Conservation (phyloP, 2,113 vertebrate species). For the Eira barbara region DNA sequence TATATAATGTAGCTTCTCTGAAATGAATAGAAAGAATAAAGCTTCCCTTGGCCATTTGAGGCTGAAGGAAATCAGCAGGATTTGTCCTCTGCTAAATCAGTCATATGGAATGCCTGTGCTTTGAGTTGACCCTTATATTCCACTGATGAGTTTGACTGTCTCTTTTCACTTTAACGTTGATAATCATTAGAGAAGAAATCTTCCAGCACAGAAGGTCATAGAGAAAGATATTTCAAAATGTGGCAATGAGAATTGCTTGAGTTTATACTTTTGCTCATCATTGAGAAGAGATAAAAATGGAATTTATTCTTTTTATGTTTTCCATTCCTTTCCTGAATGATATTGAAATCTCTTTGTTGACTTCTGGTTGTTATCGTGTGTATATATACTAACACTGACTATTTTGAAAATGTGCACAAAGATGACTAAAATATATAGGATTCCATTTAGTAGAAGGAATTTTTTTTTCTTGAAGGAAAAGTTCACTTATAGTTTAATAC, state of each 20-base stretch:
- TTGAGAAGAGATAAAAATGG: conserved; percentile 31
- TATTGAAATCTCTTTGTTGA: conserved; percentile 12
- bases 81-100: not conserved
- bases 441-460: not conserved
- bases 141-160: not conserved
- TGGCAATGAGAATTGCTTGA: not conserved
- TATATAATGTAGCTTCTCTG: not conserved
- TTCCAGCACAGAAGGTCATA: conserved; percentile 32
- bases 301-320: conserved; percentile 40
- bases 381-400: not conserved
- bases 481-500: not conserved
- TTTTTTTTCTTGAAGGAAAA: not conserved
- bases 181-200: conserved; percentile 1
- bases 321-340: conserved; percentile 26
- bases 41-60: not conserved
- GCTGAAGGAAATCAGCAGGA: not conserved
- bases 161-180: conserved; percentile 1
- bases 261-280: not conserved
- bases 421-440: not conserved
- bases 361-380: not conserved
- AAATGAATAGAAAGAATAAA: not conserved
- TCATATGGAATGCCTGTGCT: not conserved
- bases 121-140: not conserved
- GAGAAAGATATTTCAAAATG: conserved; percentile 19
- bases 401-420: not conserved